phyloP scores from a whole-genome alignment of 2,113 vertebrate genomes.

The Formicarius rufipectus region DNA sequence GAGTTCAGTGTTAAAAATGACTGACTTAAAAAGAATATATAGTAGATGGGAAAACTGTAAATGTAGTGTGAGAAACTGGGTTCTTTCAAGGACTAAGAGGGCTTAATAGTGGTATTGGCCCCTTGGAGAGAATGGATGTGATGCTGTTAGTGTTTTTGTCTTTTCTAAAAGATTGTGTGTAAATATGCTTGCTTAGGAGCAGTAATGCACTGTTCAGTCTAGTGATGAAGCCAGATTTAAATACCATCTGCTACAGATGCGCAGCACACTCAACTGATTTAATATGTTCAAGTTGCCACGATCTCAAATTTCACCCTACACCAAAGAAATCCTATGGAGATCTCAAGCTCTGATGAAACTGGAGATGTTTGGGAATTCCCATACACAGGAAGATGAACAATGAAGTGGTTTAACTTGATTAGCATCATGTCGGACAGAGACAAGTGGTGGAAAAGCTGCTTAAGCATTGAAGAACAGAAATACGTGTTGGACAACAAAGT shows the following conservation, averaged over 20 bases:
- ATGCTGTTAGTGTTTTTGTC: background rate
- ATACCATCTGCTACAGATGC: background rate
- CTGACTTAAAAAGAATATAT: background rate
- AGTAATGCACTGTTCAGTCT: background rate
- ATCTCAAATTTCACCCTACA: background rate
- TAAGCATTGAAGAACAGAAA: background rate
- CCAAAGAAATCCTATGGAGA: background rate
- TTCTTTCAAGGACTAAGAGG: background rate
- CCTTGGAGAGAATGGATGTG: background rate
- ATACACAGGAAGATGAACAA: background rate
- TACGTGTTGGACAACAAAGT: background rate
- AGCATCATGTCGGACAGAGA: background rate
- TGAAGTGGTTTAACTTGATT: background rate
- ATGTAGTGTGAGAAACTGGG: background rate
- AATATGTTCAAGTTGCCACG: background rate
- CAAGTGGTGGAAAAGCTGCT: background rate
- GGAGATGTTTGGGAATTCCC: background rate
- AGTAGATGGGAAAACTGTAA: background rate
- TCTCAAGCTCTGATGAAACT: background rate
- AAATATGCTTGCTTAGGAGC: background rate
- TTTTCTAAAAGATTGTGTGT: background rate
- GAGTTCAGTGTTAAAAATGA: background rate
- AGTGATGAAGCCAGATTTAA: background rate
- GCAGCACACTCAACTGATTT: no score
- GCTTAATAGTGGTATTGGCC: background rate